Base-by-base conservation (phyloP, 2,797 vertebrate genomes). In the Mus spretus region DNA sequence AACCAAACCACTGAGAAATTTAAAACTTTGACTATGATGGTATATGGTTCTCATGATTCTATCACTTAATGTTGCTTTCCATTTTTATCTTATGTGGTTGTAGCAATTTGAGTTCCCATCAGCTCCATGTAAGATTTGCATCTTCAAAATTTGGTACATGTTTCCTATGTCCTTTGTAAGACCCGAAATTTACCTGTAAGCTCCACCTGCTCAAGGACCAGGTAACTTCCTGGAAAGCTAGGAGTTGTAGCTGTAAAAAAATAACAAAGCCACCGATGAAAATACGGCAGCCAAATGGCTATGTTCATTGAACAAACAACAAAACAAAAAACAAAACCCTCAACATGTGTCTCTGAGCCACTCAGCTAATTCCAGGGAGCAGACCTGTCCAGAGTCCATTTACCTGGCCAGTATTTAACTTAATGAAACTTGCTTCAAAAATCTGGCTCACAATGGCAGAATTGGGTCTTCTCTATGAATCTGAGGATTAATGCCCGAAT, bases 51-150 rank as follows among this genome's bases (percentile, higher is more conserved):
- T 86, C 17, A 37, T 70, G 37, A 13, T 55, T 55, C 15, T 92
- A 40, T 28, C 24, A 31, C 26, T 95, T 78, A 87, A n/a, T 63
- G 34, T 91, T 91, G 31, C n/a, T 93, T 88, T 74, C 78, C 53
- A 80, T 83, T 85, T 92, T 85, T 92, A 40, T 47, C 74, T 93
- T 61, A 61, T 80, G 15, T 65, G 50, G 7, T 47, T 22, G 14
- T 80, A 59, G 15, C 13, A 78, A 59, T 47, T 72, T 31, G 3
- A 22, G n/a, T n/a, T 75, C 10, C 65, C 53, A 59, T 24, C 63
- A 59, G 53, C 40, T 75, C 40, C 67, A 24, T 20, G 6, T 67
- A 72, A 95, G 28, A 85, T 67, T 28, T 22, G 65, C 7, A 80
- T 14, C 17, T 74, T 65, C 26, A 34, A 28, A 55, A 87, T 44